Conservation (phyloP, 2,797 vertebrate species). For the Acrocephalus scirpaceus region DNA sequence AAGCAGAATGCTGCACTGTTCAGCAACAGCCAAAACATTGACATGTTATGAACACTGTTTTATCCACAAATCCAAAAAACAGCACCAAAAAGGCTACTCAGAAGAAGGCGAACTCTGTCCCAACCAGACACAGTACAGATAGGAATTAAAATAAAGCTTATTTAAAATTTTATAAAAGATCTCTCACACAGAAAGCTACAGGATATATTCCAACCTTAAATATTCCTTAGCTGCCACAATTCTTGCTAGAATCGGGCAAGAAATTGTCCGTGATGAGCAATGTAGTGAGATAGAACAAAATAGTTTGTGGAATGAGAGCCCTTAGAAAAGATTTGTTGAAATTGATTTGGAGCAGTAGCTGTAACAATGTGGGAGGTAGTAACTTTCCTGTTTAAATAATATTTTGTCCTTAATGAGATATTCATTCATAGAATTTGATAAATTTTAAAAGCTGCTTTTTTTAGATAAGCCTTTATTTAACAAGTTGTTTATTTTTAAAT, state of each 20-base stretch:
- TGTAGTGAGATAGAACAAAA: neutral
- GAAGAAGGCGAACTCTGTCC: neutral
- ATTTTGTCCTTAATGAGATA: slow-evolving; percentile 48
- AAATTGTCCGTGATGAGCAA: neutral
- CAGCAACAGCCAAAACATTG: neutral
- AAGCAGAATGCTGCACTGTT: neutral
- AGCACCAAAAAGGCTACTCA: neutral
- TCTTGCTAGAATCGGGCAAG: neutral
- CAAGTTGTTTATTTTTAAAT: slow-evolving; percentile 78
- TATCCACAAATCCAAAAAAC: neutral
- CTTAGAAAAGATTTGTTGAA: slow-evolving; percentile 23
- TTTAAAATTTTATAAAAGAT: neutral
- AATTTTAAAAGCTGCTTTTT: slow-evolving; percentile 41
- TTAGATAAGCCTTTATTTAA: slow-evolving; percentile 49
- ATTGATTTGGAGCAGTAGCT: slow-evolving; percentile 25
- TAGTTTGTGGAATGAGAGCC: neutral
- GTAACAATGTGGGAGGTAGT: slow-evolving; percentile 48
- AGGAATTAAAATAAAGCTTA: neutral
- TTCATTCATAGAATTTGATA: slow-evolving; percentile 26
- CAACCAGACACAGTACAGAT: neutral
- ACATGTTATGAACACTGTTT: neutral
- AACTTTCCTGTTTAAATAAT: slow-evolving; percentile 43
- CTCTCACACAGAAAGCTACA: neutral
- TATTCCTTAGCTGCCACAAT: neutral
- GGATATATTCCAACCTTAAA: neutral